A percentile compares a stretch with the other conserved stretches of the same genome.
phyloP scores from a whole-genome alignment of 2,797 vertebrate genomes.

The Carcharodon carcharias region DNA sequence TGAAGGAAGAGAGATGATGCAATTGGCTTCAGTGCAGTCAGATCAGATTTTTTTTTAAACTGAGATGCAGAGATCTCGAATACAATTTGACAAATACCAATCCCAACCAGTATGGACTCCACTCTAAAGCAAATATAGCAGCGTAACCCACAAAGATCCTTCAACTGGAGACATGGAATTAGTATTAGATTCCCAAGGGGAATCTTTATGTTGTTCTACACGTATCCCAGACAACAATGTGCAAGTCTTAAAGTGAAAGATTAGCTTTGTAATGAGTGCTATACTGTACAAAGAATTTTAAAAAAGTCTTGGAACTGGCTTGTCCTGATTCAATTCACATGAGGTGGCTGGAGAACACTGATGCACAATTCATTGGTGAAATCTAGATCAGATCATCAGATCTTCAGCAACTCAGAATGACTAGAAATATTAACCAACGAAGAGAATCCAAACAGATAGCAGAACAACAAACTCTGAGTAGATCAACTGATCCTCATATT shows the following conservation, averaged over 20 bases:
- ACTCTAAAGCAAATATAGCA: not conserved
- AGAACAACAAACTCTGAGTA: slow-evolving; percentile 82
- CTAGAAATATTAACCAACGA: slow-evolving; percentile 89
- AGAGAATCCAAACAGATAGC: slow-evolving; percentile 82
- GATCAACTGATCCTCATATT: too few relatives aligned
- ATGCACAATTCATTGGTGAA: slow-evolving; percentile 59
- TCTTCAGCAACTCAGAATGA: slow-evolving; percentile 83
- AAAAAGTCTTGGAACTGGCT: not conserved
- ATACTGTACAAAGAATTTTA: not conserved
- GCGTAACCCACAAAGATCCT: not conserved
- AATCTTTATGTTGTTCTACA: not conserved
- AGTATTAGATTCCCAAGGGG: not conserved
- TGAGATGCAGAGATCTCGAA: not conserved
- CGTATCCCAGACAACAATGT: not conserved
- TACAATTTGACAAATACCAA: not conserved
- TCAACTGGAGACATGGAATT: not conserved
- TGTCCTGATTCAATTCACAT: not conserved
- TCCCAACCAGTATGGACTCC: not conserved
- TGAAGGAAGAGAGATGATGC: slow-evolving; percentile 47
- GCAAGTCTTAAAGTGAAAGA: not conserved
- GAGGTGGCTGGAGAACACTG: not conserved
- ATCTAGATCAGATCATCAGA: slow-evolving; percentile 84
- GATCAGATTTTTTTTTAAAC: not conserved
- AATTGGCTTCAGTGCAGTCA: not conserved
- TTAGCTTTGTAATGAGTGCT: not conserved